Base-by-base conservation (phyloP, 2,113 vertebrate genomes). In the Varanus salvator region DNA sequence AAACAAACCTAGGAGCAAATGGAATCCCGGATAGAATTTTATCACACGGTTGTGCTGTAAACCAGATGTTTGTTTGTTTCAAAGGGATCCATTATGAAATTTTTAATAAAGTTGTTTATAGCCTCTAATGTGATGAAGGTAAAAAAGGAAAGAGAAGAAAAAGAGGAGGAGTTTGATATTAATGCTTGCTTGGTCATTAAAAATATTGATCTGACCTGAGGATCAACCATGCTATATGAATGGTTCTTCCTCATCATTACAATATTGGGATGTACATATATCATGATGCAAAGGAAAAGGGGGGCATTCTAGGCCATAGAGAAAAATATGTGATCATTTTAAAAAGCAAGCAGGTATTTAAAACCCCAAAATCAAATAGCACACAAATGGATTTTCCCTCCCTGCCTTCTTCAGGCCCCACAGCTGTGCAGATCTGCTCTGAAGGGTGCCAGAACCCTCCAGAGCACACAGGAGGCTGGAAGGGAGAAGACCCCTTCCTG, bases 51-150 rank as follows among this genome's bases (percentile, higher is more conserved):
- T 92, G 81, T 93, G 4, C 93, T 95, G 92, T 95, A 95, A 97
- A 96, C 75, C 96, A 96, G 94, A 94, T 95, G 72, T 95, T 96
- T 94, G 87, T 94, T 95, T 93, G 80, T 95, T 94, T 95, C 29
- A 38, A 91, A 91, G 94, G 85, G 86, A 96, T 96, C 92, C 91
- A 92, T 97, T 95, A 97, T 96, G 95, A 95, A 95, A 92, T 92
- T 95, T 87, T 94, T 95, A 97, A 97, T 95, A 95, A 96, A 89
- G 93, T 97, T 94, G 93, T 19, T 8, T 90, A 86, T 96, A 95
- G 91, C 82, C 96, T 94, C 95, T 94, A 96, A 95, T 94, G 93
- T 95, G 96, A 97, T 95, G 89, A 92, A 88, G 92, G 15, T 90
- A 75, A 91, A 92, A 89, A 89, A 92, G 48, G 44, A 29, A 5